Base-by-base conservation (phyloP, 2,797 vertebrate species). In the Gambusia yucatana region DNA sequence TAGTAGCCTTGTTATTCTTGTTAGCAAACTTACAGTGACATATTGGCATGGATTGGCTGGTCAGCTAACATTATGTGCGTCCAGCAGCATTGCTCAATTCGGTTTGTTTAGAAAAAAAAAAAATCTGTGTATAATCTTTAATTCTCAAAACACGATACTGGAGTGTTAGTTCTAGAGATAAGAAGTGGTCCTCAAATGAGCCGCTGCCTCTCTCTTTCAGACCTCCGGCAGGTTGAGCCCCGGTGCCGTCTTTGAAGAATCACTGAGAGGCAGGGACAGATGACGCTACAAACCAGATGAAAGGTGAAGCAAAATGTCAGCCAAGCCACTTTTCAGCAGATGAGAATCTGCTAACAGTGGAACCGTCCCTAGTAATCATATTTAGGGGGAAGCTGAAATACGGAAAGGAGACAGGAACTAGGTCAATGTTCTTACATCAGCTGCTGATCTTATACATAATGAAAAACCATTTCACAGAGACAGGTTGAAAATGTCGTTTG, bases 261-360 rank as follows among this genome's bases (percentile, higher is more conserved):
- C 33, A 75, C n/a, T 79, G 83, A 88, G 87, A 82, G 87, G 82
- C 78, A 82, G 84, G 78, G 74, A 73, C 88, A 85, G 83, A 50
- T 28, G 71, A 89, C 52, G 67, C 83, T 85, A 86, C 75, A 88
- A 80, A 87, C 81, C 76, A 85, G 85, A 92, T 92, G 81, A 94
- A 94, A 93, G 88, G 87, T 86, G 86, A 87, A 83, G 84, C 78
- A 78, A 94, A 94, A 93, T 94, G 94, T 91, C 94, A 94, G 72
- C 7, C 73, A 80, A 77, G 86, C 78, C 92, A 48, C 74, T 93
- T 91, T 84, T 92, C 76, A 59, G 77, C 80, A 74, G 82, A 73
- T 91, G 81, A 52, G 20, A 25, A 83, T 86, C 84, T 75, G 78
- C 61, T 52, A 70, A 72, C 72, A 43, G 77, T 44, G 28, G 73